Evolutionary conservation across 2,888 invertebrate genomes (phyloP), one percentile per base, ranked within the genome.

Genomic region (Alloplasta piceator): DNA sequence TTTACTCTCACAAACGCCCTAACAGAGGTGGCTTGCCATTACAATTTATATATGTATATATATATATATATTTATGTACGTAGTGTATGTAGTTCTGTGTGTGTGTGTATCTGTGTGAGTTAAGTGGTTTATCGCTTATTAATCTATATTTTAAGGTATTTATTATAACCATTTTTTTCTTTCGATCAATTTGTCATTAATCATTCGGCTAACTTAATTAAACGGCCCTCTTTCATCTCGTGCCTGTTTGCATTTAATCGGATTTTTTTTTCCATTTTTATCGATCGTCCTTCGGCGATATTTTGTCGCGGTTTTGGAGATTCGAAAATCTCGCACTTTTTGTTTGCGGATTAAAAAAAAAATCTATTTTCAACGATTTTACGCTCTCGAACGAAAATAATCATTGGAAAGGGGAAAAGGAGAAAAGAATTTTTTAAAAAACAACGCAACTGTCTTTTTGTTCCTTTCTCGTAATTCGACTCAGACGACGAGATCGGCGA

Each of bases 161-260:
- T 68, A 76, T 67, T 68, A 76, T 76, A 63, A 80, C 70, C 73
- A 66, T 63, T 70, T 55, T 63, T 26, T 26, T 26, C 26, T 26
- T 26, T 26, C 26, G 26, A 80, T 63, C 36, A 26, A 16, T 60
- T 81, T 72, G 72, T 78, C 74, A 80, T 74, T 82, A 68, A 81
- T 85, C 82, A 83, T 83, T 82, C 81, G 80, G 81, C 83, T 84
- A 83, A 83, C 76, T 83, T 78, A 83, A 79, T 66, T 67, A 84
- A 77, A 84, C 70, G 79, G 83, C 26, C 12, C 48, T 48, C 48
- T 48, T 7, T 9, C 26, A 1, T 52, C 52, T 14, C 6, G 56
- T 76, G 80, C 76, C 80, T 72, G 67, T 56, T 56, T 72, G 77
- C 72, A 77, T 73, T 68, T 26, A 26, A 58, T 72, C 43, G 50